Evolutionary conservation across 2,888 invertebrate species (phyloP), one percentile per base, ranked within the genome.

Genomic region (Sphaeridia pumilis): DNA sequence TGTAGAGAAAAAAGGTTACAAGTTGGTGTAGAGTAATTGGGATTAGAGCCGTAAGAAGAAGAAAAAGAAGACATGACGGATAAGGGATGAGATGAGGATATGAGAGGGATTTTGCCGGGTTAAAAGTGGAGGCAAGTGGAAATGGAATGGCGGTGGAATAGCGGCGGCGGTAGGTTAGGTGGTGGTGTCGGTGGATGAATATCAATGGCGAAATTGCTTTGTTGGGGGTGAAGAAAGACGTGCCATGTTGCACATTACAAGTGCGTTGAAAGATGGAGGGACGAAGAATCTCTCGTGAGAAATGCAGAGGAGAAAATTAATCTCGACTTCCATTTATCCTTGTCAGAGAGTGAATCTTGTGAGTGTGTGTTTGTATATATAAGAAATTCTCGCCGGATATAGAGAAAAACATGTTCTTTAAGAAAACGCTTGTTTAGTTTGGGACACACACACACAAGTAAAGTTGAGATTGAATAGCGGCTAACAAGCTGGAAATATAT

Each of bases 301-400:
- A 63, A 64, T 64, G 62, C 60, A 64, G 55, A 50, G 56, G 56
- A 61, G 64, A 64, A 64, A 64, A 64, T 64, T 62, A 64, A 64
- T 64, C 64, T 62, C 58, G 61, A 55, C 57, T 64, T 62, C 64
- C 58, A 64, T 64, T 64, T 64, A 64, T 64, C 62, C 61, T 62
- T 64, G 64, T 64, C 64, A 64, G 56, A n/a, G 44, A 52, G 35
- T 55, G 55, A 57, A 59, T 57, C 55, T 55, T 26, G 48, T 43
- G n/a, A n/a, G n/a, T n/a, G n/a, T n/a, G n/a, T n/a, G n/a, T n/a
- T n/a, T n/a, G n/a, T n/a, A n/a, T n/a, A n/a, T n/a, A n/a, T n/a
- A n/a, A n/a, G n/a, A n/a, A n/a, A n/a, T n/a, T n/a, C n/a, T n/a
- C n/a, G n/a, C n/a, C n/a, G n/a, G n/a, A n/a, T n/a, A n/a, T n/a